Evolutionary conservation across 2,888 invertebrate genomes (phyloP).

Genomic region (Pachliopta kotzebuea): DNA sequence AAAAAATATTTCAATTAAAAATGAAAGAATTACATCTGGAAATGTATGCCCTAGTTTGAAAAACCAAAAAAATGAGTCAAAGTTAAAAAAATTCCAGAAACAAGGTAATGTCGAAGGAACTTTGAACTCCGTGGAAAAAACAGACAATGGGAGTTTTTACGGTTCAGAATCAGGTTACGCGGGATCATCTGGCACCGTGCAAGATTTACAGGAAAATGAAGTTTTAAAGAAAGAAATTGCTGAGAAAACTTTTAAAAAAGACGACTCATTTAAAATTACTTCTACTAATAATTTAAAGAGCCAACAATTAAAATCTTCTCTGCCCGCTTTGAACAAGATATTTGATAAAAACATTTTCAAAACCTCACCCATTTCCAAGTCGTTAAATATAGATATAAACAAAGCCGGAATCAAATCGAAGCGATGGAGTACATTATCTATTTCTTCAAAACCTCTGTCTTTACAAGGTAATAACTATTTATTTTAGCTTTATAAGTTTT

Average conservation of each 20-base stretch:
- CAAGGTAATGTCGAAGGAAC: conserved; percentile 21
- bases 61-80: conserved; percentile 3
- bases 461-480: conserved; percentile 41
- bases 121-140: conserved; percentile 37
- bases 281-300: conserved; percentile 12
- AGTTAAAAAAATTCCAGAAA: conserved; percentile 1
- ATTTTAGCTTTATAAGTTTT: background rate
- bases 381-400: conserved; percentile 39
- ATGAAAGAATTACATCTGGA: background rate
- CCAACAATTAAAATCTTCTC: conserved; percentile 45
- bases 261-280: conserved; percentile 31
- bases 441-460: conserved; percentile 44
- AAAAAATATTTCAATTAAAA: background rate
- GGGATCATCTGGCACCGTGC: conserved; percentile 46
- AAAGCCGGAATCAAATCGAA: conserved; percentile 43
- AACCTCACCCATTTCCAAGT: conserved; percentile 49
- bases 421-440: conserved; percentile 59
- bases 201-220: conserved; percentile 44
- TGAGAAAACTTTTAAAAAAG: conserved; percentile 25
- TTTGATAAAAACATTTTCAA: conserved; percentile 41
- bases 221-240: conserved; percentile 33
- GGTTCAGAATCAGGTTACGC: conserved; percentile 58
- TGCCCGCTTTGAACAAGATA: conserved; percentile 43
- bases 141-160: conserved; percentile 48
- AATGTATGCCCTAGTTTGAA: background rate